These are phyloP conservation scores for Tholera decimalis DNA, from an alignment of 2,888 invertebrate genomes.

Conservation along the genomic window DNA sequence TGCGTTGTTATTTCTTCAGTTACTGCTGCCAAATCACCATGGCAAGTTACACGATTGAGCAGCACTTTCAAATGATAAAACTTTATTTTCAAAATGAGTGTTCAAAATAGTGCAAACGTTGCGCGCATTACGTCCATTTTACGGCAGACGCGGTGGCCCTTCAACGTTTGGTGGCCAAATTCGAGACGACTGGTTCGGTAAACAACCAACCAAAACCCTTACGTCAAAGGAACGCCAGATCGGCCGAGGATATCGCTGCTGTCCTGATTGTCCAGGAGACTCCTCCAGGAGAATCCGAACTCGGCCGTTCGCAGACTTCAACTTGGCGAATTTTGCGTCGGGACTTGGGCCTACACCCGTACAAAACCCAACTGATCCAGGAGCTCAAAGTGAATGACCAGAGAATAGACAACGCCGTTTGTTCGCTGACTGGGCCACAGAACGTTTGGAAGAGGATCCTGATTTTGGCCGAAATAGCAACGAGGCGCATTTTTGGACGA, in stretches of 20 bases:
- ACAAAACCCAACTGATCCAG: no score
- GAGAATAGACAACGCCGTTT: no score
- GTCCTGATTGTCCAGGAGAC: neutral
- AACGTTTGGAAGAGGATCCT: no score
- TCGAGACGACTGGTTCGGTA: slow-evolving; percentile 1
- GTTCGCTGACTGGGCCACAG: no score
- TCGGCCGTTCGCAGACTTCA: neutral
- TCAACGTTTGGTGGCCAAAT: slow-evolving; percentile 10
- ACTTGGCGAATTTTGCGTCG: neutral
- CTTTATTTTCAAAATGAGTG: slow-evolving; percentile 6
- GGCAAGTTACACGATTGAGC: neutral
- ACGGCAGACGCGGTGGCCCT: neutral
- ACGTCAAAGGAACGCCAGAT: slow-evolving; percentile 4
- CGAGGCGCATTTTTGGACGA: no score
- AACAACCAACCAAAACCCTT: slow-evolving; percentile 1
- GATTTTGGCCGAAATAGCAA: no score
- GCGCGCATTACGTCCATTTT: slow-evolving; percentile 6
- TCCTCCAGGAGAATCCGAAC: neutral
- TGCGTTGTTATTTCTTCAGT: no score
- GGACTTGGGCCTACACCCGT: no score
- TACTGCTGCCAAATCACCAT: no score
- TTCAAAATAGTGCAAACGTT: slow-evolving; percentile 3
- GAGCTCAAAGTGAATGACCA: no score
- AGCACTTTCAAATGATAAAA: neutral
- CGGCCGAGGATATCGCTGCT: neutral